phyloP scores from a whole-genome alignment of 1,140 invertebrate genomes.

The Cardiocondyla obscurior region DNA sequence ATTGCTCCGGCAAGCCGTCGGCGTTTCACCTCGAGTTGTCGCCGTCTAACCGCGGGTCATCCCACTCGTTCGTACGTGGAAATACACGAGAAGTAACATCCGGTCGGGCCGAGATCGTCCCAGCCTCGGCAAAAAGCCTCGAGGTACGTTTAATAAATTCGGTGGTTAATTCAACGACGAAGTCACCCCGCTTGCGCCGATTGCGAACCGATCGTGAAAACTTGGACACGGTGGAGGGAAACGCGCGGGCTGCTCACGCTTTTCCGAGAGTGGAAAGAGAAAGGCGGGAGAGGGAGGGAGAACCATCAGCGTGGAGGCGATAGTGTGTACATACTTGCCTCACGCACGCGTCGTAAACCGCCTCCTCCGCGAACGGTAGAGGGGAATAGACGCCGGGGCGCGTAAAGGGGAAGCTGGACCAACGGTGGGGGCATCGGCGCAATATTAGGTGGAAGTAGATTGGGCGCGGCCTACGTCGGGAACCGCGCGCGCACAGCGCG shows the following conservation, averaged over 20 bases:
- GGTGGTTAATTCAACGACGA: background rate
- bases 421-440: background rate
- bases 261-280: background rate
- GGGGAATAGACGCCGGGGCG: constrained; percentile 38
- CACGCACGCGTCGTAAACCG: constrained; percentile 50
- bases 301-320: constrained; percentile 4
- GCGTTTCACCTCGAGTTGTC: background rate
- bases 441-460: constrained; percentile 70
- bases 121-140: background rate
- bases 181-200: background rate
- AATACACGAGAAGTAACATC: background rate
- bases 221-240: background rate
- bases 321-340: constrained; percentile 22
- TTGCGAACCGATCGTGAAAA: constrained; percentile 4
- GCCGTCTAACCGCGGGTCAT: background rate
- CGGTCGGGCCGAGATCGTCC: background rate
- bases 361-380: constrained; percentile 29
- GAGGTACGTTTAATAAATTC: background rate
- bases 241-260: background rate
- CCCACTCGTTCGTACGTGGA: background rate
- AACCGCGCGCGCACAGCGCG: constrained; percentile 69
- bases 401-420: constrained; percentile 47
- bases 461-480: constrained; percentile 79
- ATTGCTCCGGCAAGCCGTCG: constrained; percentile 1
- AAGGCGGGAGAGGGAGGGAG: background rate